phyloP scores from a whole-genome alignment of 2,888 invertebrate species.

The Catocala sponsa region DNA sequence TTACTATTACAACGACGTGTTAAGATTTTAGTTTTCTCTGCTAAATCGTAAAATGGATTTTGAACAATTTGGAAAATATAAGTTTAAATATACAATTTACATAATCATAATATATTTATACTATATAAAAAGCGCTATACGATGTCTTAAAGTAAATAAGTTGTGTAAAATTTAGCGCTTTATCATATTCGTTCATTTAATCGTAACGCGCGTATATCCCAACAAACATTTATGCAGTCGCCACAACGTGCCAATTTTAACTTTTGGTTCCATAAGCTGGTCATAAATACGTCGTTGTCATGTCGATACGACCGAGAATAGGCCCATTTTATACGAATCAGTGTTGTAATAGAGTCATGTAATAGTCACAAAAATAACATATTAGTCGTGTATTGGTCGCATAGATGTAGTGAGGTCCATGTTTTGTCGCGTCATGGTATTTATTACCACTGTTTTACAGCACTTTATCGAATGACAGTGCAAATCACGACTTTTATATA shows the following conservation, averaged over 20 bases:
- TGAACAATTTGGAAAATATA: too few relatives aligned
- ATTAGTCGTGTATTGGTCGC: slow-evolving; percentile 9
- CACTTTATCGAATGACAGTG: slow-evolving; percentile 5
- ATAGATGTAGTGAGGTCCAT: slow-evolving; percentile 9
- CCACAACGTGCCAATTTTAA: slow-evolving; percentile 17
- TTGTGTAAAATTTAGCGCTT: too few relatives aligned
- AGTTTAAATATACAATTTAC: too few relatives aligned
- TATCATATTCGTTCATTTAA: too few relatives aligned
- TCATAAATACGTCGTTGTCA: slow-evolving; percentile 15
- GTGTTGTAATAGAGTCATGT: slow-evolving; percentile 11
- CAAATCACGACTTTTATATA: slow-evolving; percentile 2
- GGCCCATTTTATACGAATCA: slow-evolving; percentile 17
- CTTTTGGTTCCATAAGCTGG: slow-evolving; percentile 14
- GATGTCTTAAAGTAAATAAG: too few relatives aligned
- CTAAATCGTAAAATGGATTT: too few relatives aligned
- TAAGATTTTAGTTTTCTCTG: too few relatives aligned
- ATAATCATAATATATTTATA: too few relatives aligned
- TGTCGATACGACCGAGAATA: slow-evolving; percentile 13
- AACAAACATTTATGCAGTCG: slow-evolving; percentile 13
- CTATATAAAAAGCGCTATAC: too few relatives aligned
- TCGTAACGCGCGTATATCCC: too few relatives aligned
- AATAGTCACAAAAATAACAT: slow-evolving; percentile 6
- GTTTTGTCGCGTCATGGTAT: slow-evolving; percentile 8
- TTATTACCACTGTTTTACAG: slow-evolving; percentile 12
- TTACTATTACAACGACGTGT: too few relatives aligned